phyloP scores from a whole-genome alignment of 1,140 invertebrate species.

The Cryptotermes secundus region DNA sequence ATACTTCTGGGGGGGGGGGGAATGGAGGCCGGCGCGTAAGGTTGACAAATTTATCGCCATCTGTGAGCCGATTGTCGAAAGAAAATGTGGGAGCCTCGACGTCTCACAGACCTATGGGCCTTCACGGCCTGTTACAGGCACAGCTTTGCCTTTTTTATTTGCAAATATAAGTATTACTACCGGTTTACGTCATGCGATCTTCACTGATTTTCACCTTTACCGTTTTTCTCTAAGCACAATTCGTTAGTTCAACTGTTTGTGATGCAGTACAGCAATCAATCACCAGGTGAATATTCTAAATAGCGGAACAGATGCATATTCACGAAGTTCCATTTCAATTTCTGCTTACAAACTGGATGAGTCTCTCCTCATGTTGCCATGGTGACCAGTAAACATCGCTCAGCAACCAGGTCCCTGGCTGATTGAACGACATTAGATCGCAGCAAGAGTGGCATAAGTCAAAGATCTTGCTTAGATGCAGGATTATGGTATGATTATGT shows the following conservation, averaged over 20 bases:
- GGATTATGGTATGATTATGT: no score
- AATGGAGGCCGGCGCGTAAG: no score
- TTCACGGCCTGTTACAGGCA: no score
- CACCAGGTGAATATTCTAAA: not conserved
- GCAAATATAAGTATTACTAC: no score
- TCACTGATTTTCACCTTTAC: not conserved
- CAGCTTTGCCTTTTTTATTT: no score
- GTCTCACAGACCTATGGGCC: no score
- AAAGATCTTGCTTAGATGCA: not conserved
- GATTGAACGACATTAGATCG: not conserved
- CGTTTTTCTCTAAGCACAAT: not conserved
- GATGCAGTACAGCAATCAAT: not conserved
- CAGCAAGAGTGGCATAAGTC: not conserved
- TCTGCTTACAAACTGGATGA: not conserved
- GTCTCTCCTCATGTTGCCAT: not conserved
- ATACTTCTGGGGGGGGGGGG: no score
- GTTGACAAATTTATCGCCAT: no score
- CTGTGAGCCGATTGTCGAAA: no score
- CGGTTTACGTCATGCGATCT: not conserved
- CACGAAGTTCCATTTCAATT: not conserved
- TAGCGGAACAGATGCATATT: not conserved
- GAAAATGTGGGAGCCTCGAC: no score
- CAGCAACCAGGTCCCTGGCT: not conserved
- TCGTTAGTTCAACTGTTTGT: not conserved
- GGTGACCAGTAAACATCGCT: not conserved